Evolutionary conservation across 2,888 invertebrate genomes (phyloP), one percentile per base, ranked within the genome.

Genomic region (Deroplatys truncata): DNA sequence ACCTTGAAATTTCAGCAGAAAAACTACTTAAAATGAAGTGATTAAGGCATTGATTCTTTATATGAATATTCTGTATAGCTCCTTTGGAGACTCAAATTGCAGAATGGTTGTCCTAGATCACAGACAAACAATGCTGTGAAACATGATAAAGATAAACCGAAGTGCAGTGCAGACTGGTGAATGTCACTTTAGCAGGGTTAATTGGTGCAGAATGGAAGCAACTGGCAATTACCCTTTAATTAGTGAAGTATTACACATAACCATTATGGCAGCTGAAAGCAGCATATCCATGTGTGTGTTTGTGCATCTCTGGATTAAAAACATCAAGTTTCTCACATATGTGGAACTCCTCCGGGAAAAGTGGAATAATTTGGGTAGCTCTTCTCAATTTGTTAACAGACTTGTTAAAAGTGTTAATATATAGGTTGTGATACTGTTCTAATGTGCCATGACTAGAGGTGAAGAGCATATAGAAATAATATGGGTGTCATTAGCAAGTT

Each of bases 371-470:
- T 72, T 72, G 20, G 56, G 56, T 72, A 20, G 56, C 56, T 72
- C 56, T 72, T 72, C 56, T 72, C 56, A 72, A 4, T 72, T 72
- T 25, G 25, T 72, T 72, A 72, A 72, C 56, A 72, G 56, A 72
- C 56, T 72, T 72, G 16, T 72, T 20, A 72, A 72, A 25, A 72
- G 56, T 72, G 56, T 72, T 72, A 72, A 72, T 72, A 16, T 72
- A 72, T 87, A 90, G 90, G 90, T 90, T 90, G 90, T 90, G 90
- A 90, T 90, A 89, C 82, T 82, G 82, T 88, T 90, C 89, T 88
- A 85, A 31, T 90, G 89, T 90, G 89, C 90, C 90, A 90, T 89
- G 85, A 87, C 56, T 72, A 25, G 56, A 72, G 56, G 56, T 72
- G 56, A 72, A 72, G 56, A 72, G 56, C 56, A 72, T 72, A 25